Percentiles rank a stretch among this genome's conserved stretches.
Conservation (phyloP, 37 sponge, comb jelly and placozoan species). For the Haliclona indistincta region DNA sequence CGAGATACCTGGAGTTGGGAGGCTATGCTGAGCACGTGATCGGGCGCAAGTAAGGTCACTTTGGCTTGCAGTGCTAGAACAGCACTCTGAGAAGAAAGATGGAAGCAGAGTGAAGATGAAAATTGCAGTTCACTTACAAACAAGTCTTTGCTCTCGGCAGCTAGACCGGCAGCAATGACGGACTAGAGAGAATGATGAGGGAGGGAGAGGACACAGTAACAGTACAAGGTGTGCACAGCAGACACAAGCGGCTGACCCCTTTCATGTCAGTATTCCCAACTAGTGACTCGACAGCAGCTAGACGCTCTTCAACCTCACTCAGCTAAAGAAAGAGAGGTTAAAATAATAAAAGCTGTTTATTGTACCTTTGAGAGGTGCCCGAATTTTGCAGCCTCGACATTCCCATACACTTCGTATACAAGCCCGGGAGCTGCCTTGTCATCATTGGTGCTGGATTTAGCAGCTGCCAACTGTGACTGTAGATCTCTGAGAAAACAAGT, state of each 20-base stretch:
- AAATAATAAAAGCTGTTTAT: background rate
- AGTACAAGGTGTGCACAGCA: background rate
- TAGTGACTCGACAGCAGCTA: constrained; percentile 41
- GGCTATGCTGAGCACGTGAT: constrained; percentile 38
- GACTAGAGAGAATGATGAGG: constrained; percentile 13
- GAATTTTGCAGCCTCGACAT: constrained; percentile 58
- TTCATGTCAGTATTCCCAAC: constrained; percentile 42
- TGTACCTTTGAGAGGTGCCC: constrained; percentile 63
- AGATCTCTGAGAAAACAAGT: constrained; percentile 36
- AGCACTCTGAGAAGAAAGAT: constrained; percentile 5
- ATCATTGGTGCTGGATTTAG: constrained; percentile 13
- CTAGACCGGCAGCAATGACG: constrained; percentile 52
- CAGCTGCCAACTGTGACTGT: constrained; percentile 43
- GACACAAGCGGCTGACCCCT: constrained; percentile 26
- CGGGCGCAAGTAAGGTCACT: constrained; percentile 36
- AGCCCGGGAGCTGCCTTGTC: background rate
- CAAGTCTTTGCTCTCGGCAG: constrained; percentile 46
- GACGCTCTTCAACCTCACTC: constrained; percentile 58
- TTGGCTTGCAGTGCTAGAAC: constrained; percentile 66
- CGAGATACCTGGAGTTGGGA: constrained; percentile 48
- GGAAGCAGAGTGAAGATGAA: background rate
- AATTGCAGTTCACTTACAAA: no score
- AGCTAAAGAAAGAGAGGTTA: constrained; percentile 19
- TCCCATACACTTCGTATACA: constrained; percentile 52
- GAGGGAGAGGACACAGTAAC: background rate